These are phyloP conservation scores for Drosophila saltans DNA, from an alignment of 1,140 invertebrate genomes.

Conservation along the genomic window DNA sequence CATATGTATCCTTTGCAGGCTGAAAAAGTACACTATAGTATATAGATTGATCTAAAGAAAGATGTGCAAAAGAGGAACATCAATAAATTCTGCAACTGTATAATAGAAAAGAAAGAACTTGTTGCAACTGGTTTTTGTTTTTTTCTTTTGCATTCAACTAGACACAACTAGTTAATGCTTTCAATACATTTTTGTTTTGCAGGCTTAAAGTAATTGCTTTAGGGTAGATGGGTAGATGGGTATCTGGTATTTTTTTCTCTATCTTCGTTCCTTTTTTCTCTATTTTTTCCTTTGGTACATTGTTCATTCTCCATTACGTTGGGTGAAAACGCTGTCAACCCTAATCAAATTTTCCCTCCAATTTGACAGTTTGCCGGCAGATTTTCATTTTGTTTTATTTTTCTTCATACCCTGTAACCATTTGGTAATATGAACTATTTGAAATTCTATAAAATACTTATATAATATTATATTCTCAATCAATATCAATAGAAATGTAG, in stretches of 20 bases:
- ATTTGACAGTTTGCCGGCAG: conserved; percentile 62
- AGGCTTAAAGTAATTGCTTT: conserved; percentile 2
- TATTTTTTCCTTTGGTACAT: background rate
- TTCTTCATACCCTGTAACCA: background rate
- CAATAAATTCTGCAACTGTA: no score
- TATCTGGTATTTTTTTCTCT: background rate
- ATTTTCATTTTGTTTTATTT: conserved; percentile 54
- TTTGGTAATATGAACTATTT: background rate
- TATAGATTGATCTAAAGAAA: no score
- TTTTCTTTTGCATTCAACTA: no score
- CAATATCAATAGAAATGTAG: no score
- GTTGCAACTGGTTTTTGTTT: no score
- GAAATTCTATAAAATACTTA: no score
- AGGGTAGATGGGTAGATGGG: background rate
- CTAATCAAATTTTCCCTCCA: conserved; percentile 67
- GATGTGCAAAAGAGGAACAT: no score
- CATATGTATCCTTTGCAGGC: no score
- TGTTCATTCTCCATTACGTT: conserved; percentile 42
- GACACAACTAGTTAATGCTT: conserved; percentile 1
- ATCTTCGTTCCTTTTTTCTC: conserved; percentile 16
- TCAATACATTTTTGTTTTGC: background rate
- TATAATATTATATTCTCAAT: no score
- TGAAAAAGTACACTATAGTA: no score
- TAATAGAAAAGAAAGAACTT: no score
- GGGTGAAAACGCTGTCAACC: conserved; percentile 51